These are phyloP conservation scores for Pao palembangensis DNA, from an alignment of 2,113 vertebrate genomes.

Conservation along the genomic window DNA sequence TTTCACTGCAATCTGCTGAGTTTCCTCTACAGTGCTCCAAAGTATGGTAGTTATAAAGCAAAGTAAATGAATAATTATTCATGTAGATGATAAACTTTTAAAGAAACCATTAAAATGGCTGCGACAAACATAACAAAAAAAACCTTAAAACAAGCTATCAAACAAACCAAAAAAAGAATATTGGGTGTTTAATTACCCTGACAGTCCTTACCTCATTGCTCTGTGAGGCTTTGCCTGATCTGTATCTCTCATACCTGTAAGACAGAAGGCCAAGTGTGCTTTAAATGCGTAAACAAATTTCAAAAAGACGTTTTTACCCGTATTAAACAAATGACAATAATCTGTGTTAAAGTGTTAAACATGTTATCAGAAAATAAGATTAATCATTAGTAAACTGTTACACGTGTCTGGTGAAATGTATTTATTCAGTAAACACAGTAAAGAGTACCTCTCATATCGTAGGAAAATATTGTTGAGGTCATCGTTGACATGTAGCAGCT, in stretches of 20 bases:
- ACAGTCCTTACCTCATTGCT: slow-evolving; percentile 87
- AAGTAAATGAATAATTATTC: no score
- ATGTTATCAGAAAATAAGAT: neutral
- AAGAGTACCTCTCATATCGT: slow-evolving; percentile 85
- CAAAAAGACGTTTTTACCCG: neutral
- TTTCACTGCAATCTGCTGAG: neutral
- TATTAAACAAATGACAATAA: neutral
- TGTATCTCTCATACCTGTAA: slow-evolving; percentile 89
- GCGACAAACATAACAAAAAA: no score
- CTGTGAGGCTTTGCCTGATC: slow-evolving; percentile 81
- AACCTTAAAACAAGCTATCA: neutral
- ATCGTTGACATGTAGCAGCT: slow-evolving; percentile 92
- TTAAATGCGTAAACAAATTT: neutral
- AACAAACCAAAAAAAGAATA: neutral
- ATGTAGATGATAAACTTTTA: no score
- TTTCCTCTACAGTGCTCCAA: no score
- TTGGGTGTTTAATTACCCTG: neutral
- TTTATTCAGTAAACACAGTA: no score
- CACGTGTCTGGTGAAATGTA: no score
- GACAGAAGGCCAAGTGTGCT: neutral
- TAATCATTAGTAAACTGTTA: neutral
- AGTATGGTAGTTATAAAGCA: no score
- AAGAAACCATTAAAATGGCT: no score
- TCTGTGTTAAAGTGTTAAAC: neutral
- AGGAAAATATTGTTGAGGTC: slow-evolving; percentile 98